Percentiles rank a stretch among this genome's conserved stretches.
Evolutionary conservation across 2,888 invertebrate species (phyloP).

Genomic region (Abrostola triplasia): DNA sequence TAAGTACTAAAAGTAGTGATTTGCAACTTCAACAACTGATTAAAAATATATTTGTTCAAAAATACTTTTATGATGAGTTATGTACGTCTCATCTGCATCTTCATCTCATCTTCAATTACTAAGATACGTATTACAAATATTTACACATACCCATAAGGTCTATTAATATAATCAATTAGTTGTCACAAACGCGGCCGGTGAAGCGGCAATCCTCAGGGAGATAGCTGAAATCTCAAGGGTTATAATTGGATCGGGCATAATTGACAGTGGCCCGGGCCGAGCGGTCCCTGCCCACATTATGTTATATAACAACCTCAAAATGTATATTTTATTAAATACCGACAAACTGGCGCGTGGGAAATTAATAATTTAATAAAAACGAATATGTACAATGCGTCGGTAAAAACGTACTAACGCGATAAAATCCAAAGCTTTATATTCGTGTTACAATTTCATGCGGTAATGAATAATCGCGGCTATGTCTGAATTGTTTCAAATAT

Average conservation of each 20-base stretch:
- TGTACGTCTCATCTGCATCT: too few species aligned
- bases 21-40: too few species aligned
- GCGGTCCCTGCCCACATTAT: conserved; percentile 23
- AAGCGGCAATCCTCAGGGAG: conserved; percentile 37
- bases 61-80: too few species aligned
- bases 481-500: too few species aligned
- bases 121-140: background rate
- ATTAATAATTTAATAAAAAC: conserved; percentile 29
- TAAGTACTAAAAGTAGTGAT: too few species aligned
- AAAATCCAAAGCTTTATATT: too few species aligned
- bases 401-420: background rate
- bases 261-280: conserved; percentile 34
- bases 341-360: conserved; percentile 17
- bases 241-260: conserved; percentile 68
- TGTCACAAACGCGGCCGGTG: conserved; percentile 45
- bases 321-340: conserved; percentile 38
- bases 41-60: too few species aligned
- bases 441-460: too few species aligned
- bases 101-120: too few species aligned
- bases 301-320: conserved; percentile 34
- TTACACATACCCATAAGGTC: conserved; percentile 1
- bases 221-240: conserved; percentile 62
- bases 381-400: conserved; percentile 5
- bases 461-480: too few species aligned
- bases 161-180: conserved; percentile 35